Base-by-base conservation (phyloP, 2,888 invertebrate species). In the Bugula neritina region DNA sequence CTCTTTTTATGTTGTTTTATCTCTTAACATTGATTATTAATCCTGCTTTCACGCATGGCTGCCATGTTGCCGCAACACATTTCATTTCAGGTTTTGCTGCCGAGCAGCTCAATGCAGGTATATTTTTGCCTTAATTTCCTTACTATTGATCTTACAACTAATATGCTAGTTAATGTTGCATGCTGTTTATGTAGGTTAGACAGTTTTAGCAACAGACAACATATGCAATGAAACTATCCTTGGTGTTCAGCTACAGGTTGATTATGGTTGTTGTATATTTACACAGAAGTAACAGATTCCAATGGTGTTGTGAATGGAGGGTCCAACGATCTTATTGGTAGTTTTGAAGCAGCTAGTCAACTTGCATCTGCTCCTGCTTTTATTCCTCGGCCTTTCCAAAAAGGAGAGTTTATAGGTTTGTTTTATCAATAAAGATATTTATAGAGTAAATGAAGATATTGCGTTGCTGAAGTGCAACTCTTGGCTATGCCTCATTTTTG, bases 11-110 rank as follows among this genome's bases (percentile, higher is more conserved):
- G 31, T 10, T 29, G 27, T 63, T 27, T 63, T 63, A 29, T 31
- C 63, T 63, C 63, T 31, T 31, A 27, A 31, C 31, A 27, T 63
- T 63, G 63, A 63, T 63, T 31, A 31, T 63, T 63, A 27, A 31
- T 63, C 27, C 25, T 31, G 63, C 63, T 63, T 63, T 27, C 63
- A 63, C 63, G 63, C 63, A 63, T 63, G 63, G 63, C 63, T 63
- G 63, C 63, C 63, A 63, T 63, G 63, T 63, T 63, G 63, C 63
- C 63, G 10, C 63, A 43, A 63, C 63, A 63, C n/a, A 17, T 13
- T 63, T 27, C 31, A 5, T 63, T 63, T 63, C 63, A 63, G 63
- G 63, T 63, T 13, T 63, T 17, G 29, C 63, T 34, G 63, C 63
- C 31, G 10, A 3, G 25, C 31, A 17, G 29, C 25, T 21, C 63